Conservation (phyloP, 1,140 invertebrate species). For the Agrypnia vestita region DNA sequence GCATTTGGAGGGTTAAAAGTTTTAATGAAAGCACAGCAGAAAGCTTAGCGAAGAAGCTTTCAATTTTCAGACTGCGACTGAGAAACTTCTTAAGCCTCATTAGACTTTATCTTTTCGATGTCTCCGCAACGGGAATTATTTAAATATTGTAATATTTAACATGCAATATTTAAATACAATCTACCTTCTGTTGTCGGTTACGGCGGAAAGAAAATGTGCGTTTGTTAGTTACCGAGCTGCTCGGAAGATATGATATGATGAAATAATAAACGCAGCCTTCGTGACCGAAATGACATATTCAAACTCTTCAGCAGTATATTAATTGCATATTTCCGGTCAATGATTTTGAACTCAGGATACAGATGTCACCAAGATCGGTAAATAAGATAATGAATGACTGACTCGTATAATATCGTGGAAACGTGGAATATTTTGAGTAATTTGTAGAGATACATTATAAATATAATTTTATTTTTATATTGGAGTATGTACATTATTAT, state of each 20-base stretch:
- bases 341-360: not conserved
- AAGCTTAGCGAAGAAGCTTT: conserved; percentile 46
- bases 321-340: not conserved
- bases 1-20: conserved; percentile 29
- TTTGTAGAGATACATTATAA: no score
- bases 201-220: not conserved
- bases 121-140: conserved; percentile 47
- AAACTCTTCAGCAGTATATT: not conserved
- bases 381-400: no score
- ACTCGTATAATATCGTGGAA: no score
- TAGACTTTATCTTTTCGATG: conserved; percentile 53
- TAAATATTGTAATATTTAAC: no score
- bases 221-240: not conserved
- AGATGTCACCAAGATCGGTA: no score
- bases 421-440: no score
- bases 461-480: no score
- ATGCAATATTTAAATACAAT: conserved; percentile 35
- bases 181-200: conserved; percentile 12
- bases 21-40: conserved; percentile 44
- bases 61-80: conserved; percentile 42
- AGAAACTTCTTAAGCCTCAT: conserved; percentile 57
- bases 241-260: no score
- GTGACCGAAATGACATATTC: no score
- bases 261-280: no score
- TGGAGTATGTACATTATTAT: no score